Percentiles rank a stretch among this genome's conserved stretches.
Conservation (phyloP, 1,140 invertebrate genomes). For the Trinorchestia longiramus region DNA sequence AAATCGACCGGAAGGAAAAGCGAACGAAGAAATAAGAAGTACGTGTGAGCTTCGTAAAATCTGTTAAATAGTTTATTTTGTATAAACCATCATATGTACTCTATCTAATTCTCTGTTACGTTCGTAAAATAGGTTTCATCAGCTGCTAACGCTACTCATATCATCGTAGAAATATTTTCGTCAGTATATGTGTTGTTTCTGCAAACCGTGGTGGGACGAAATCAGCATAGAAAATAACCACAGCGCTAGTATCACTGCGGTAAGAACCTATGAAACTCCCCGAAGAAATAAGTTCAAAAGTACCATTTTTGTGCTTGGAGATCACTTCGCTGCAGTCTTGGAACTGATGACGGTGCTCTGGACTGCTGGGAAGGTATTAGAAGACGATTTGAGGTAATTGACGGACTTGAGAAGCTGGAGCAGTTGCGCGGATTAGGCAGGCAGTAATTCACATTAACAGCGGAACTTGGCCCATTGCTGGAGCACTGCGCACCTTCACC, state of each 20-base stretch:
- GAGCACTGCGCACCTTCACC: not conserved
- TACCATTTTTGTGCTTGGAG: not conserved
- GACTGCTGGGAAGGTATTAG: not conserved
- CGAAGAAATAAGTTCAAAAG: not conserved
- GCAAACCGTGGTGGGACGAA: not conserved
- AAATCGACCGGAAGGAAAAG: no score
- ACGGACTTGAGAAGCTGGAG: constrained; percentile 48
- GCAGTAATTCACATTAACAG: constrained; percentile 30
- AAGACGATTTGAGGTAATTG: constrained; percentile 48
- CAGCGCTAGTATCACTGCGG: not conserved
- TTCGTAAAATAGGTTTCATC: not conserved
- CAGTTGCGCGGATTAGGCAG: constrained; percentile 38
- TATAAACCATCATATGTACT: not conserved
- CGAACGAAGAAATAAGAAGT: no score
- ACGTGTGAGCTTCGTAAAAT: no score
- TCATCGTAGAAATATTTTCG: not conserved
- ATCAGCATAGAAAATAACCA: not conserved
- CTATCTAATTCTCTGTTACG: not conserved
- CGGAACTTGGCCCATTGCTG: constrained; percentile 35
- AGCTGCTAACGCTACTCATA: not conserved
- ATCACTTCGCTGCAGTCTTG: not conserved
- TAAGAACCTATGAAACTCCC: not conserved
- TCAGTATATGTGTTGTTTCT: not conserved
- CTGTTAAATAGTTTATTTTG: no score
- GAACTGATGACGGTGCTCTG: not conserved